Evolutionary conservation across 2,797 vertebrate genomes (phyloP).

Genomic region (Muraenolepis orangiensis): DNA sequence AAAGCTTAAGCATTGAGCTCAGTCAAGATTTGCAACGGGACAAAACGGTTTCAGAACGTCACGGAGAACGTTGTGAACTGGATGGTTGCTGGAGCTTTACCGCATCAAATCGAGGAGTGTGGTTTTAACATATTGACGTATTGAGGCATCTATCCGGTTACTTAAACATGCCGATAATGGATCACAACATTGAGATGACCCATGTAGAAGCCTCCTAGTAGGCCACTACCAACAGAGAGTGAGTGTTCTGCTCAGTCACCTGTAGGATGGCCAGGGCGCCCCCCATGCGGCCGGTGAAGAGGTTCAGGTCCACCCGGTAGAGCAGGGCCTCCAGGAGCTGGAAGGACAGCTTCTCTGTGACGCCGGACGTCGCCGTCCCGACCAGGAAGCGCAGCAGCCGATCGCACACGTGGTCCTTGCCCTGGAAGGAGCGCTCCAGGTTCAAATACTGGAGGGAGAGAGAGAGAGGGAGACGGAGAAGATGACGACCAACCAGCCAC

Average conservation of each 20-base stretch:
- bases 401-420: constrained; percentile 88
- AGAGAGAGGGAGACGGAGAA: not conserved
- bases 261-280: constrained; percentile 82
- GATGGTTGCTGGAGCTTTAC: not conserved
- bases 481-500: not conserved
- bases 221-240: not conserved
- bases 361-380: constrained; percentile 47
- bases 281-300: constrained; percentile 84
- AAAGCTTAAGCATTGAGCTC: not conserved
- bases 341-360: constrained; percentile 79
- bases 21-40: not conserved
- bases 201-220: not conserved
- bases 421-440: constrained; percentile 88
- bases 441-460: constrained; percentile 78
- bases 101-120: too few relatives aligned
- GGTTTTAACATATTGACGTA: too few relatives aligned
- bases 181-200: not conserved
- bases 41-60: not conserved
- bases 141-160: too few relatives aligned
- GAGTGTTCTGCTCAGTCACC: constrained; percentile 66
- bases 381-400: constrained; percentile 84
- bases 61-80: not conserved
- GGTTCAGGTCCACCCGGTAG: constrained; percentile 84
- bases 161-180: too few relatives aligned
- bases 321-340: constrained; percentile 88